phyloP scores from a whole-genome alignment of 2,113 vertebrate species.

The Myrmecophaga tridactyla region DNA sequence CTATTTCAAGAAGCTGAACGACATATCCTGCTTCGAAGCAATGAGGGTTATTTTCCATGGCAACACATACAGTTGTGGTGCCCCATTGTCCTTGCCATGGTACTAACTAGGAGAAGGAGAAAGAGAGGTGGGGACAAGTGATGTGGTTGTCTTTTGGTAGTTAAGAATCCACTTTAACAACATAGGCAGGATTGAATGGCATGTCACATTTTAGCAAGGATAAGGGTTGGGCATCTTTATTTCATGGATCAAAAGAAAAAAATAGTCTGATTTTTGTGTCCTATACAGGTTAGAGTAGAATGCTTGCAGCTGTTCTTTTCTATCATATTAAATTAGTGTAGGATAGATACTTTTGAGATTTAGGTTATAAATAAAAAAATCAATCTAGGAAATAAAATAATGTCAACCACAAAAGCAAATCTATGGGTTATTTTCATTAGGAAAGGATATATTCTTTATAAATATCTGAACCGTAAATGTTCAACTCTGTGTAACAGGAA shows the following conservation, averaged over 20 bases:
- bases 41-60: background rate
- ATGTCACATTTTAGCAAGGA: background rate
- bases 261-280: background rate
- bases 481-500: background rate
- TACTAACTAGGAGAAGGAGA: background rate
- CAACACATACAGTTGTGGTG: background rate
- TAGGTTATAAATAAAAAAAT: background rate
- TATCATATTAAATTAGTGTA: conserved; percentile 34
- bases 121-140: background rate
- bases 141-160: background rate
- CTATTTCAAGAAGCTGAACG: background rate
- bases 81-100: background rate
- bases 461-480: background rate
- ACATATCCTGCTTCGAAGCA: background rate
- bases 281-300: background rate
- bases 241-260: background rate
- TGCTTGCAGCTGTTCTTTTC: background rate
- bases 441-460: background rate
- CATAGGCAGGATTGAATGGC: background rate
- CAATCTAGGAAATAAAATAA: conserved; percentile 15
- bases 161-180: background rate
- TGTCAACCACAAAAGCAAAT: background rate
- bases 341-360: background rate
- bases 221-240: background rate
- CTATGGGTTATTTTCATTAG: background rate